phyloP scores from a whole-genome alignment of 2,797 vertebrate genomes.

The Chrosomus eos region DNA sequence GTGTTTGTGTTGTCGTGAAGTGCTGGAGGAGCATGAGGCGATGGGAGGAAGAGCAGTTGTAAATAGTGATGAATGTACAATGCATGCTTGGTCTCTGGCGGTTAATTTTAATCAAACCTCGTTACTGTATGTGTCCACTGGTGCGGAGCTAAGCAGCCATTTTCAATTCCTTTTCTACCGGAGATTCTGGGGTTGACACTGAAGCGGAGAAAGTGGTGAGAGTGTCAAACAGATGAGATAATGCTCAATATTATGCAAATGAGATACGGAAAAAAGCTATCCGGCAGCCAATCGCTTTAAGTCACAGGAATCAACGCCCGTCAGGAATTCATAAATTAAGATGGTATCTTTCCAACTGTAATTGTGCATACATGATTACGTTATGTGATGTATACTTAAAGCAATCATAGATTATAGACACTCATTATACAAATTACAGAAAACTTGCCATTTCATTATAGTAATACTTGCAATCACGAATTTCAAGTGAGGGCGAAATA shows the following conservation, averaged over 20 bases:
- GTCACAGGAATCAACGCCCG: neutral
- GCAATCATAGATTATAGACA: neutral
- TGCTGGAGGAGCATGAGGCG: neutral
- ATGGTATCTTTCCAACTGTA: neutral
- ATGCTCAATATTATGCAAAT: constrained; percentile 2
- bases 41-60: constrained; percentile 12
- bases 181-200: constrained; percentile 12
- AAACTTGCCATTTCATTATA: neutral
- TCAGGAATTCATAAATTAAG: neutral
- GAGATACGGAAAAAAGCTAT: neutral
- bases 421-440: neutral
- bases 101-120: constrained; percentile 43
- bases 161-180: neutral
- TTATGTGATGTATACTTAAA: neutral
- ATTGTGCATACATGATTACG: constrained; percentile 8
- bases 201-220: neutral
- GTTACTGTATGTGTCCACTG: constrained; percentile 25
- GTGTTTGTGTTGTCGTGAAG: neutral
- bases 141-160: neutral
- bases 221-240: neutral
- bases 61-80: constrained; percentile 42
- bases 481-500: neutral
- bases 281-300: neutral
- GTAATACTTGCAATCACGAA: neutral
- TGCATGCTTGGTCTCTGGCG: constrained; percentile 24